Evolutionary conservation across 2,113 vertebrate genomes (phyloP).

Genomic region (Eptesicus fuscus): DNA sequence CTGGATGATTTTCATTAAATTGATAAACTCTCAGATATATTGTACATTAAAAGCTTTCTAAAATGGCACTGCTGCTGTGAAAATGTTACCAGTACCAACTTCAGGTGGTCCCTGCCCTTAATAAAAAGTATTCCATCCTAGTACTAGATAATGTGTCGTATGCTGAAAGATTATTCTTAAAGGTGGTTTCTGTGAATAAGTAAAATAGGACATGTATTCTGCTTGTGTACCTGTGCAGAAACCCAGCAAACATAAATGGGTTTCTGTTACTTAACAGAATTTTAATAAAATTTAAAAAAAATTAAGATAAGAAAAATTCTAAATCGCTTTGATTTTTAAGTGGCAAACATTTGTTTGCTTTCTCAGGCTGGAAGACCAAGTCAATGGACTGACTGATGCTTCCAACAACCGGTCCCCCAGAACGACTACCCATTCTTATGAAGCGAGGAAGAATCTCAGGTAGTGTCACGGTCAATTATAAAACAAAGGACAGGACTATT

Average conservation of each 20-base stretch:
- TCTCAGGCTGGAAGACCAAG: conserved; percentile 54
- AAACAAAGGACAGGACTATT: neutral
- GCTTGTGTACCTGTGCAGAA: neutral
- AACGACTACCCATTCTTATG: conserved; percentile 27
- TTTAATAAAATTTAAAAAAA: conserved; percentile 5
- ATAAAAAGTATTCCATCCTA: neutral
- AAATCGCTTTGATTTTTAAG: neutral
- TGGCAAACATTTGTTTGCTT: neutral
- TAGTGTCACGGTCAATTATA: conserved; percentile 59
- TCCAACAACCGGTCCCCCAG: neutral
- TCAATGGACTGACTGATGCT: conserved; percentile 35
- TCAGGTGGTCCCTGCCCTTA: neutral
- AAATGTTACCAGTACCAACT: neutral
- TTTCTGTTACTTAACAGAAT: neutral
- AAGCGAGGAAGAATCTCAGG: conserved; percentile 66
- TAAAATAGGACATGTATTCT: neutral
- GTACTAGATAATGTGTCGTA: neutral
- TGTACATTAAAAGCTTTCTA: neutral
- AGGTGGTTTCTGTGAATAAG: neutral
- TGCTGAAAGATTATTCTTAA: neutral
- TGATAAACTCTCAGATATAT: conserved; percentile 9
- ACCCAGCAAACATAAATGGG: neutral
- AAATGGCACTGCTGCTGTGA: neutral
- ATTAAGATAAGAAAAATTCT: neutral
- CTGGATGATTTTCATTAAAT: conserved; percentile 14